phyloP scores from a whole-genome alignment of 2,888 invertebrate genomes.

The Trisateles emortualis region DNA sequence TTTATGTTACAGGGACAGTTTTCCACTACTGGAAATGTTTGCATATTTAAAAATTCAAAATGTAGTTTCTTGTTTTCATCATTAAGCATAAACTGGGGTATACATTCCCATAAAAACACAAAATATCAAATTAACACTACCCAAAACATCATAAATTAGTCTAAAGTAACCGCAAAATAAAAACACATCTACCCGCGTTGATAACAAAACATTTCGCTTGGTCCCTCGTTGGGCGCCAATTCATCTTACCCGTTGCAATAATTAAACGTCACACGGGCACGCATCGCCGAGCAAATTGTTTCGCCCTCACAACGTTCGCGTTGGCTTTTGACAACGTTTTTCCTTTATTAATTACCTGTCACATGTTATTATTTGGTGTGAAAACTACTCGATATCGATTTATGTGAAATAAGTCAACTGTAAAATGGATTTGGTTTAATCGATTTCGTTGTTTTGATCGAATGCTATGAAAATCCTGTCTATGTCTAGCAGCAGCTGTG shows the following conservation, averaged over 20 bases:
- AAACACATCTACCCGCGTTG: conserved; percentile 7
- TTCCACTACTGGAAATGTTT: too few relatives aligned
- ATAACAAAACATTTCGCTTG: conserved; percentile 24
- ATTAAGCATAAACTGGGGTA: too few relatives aligned
- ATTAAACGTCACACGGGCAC: conserved; percentile 57
- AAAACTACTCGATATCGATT: conserved; percentile 26
- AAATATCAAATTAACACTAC: background rate
- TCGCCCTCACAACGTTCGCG: conserved; percentile 39
- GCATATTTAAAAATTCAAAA: too few relatives aligned
- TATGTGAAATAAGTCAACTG: background rate
- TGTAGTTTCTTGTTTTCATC: too few relatives aligned
- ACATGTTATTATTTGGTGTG: conserved; percentile 31
- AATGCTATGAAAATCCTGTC: background rate
- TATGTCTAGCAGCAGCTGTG: too few relatives aligned
- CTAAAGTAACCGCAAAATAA: background rate
- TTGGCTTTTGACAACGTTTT: conserved; percentile 40
- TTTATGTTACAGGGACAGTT: too few relatives aligned
- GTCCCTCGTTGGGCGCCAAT: conserved; percentile 42
- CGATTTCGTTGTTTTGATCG: background rate
- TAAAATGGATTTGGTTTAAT: background rate
- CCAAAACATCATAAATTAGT: background rate
- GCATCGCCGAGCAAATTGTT: conserved; percentile 55
- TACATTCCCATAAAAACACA: too few relatives aligned
- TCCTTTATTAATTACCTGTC: conserved; percentile 46
- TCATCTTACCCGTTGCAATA: conserved; percentile 51